phyloP scores from a whole-genome alignment of 37 sponge, comb jelly and placozoan genomes.

The Spongilla lacustris region DNA sequence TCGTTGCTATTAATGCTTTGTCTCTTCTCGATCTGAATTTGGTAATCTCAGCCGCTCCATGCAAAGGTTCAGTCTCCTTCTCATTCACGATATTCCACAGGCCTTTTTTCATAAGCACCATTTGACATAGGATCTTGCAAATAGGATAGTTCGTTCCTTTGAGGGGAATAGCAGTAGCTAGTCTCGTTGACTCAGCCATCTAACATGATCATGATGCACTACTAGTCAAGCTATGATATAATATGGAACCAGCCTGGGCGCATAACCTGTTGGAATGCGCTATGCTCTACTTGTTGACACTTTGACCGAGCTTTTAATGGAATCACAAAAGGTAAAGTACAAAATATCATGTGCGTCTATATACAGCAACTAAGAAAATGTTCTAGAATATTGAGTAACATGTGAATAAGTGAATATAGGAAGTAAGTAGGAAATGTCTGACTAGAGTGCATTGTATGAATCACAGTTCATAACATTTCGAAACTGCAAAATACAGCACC shows the following conservation, averaged over 20 bases:
- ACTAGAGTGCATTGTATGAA: not conserved
- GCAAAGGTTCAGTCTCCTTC: conserved; percentile 14
- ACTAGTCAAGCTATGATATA: not conserved
- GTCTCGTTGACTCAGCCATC: not conserved
- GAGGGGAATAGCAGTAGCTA: conserved; percentile 30
- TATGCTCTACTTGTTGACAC: not conserved
- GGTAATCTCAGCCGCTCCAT: conserved; percentile 8
- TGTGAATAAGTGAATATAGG: not conserved
- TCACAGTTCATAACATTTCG: not conserved
- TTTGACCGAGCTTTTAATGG: not conserved
- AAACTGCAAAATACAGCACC: no score
- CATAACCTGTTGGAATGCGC: conserved; percentile 6
- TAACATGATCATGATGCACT: not conserved
- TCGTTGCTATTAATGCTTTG: conserved; percentile 36
- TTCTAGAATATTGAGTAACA: not conserved
- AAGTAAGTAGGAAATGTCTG: not conserved
- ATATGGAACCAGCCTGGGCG: conserved; percentile 7
- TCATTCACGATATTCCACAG: conserved; percentile 45
- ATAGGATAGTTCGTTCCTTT: conserved; percentile 61
- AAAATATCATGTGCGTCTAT: not conserved
- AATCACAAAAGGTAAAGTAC: not conserved
- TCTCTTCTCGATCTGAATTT: conserved; percentile 13
- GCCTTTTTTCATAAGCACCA: conserved; percentile 51
- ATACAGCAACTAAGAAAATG: not conserved
- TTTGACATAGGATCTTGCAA: conserved; percentile 56